Evolutionary conservation across 2,888 invertebrate genomes (phyloP), one percentile per base, ranked within the genome.

Genomic region (Stomorhina lunata): DNA sequence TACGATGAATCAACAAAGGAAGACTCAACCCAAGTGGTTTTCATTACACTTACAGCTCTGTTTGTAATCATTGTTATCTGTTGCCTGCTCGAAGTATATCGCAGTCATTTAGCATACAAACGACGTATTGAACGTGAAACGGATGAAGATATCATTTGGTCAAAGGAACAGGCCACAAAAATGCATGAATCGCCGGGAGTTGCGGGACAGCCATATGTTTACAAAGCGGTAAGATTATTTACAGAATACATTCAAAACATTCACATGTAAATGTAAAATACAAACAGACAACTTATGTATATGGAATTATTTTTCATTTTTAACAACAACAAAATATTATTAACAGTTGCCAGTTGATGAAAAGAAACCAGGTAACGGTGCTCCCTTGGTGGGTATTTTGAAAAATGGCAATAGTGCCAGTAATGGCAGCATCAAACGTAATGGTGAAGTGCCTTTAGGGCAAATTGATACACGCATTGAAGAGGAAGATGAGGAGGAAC

Each of bases 11-110:
- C 95, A 15, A 93, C 94, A 40, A 95, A 96, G 88, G 96, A 96
- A 90, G 96, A 96, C 87, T 95, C 95, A 75, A 95, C 95, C 1
- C 95, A 95, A 92, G 95, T 96, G 85, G 93, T 97, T 78, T 96
- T 97, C 87, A 94, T 97, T 84, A 94, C 95, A 1, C 92, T 97
- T 53, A 95, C 95, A 40, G 93, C 94, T 43, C 92, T 97, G 81
- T 96, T 97, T 88, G 92, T 95, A 48, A 91, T 95, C 17, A 95
- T 94, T 87, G 93, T 94, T 10, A 89, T 95, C 76, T 93, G 94
- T 80, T 93, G 95, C 84, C 91, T 93, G 63, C 95, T 95, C 86
- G 96, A 96, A 92, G 93, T 95, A 87, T 96, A 95, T 92, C 92
- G 95, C 86, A 94, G 95, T 10, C 94, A 96, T 88, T 94, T 95